Evolutionary conservation across 2,888 invertebrate genomes (phyloP), one percentile per base, ranked within the genome.

Genomic region (Eristalis intricaria): DNA sequence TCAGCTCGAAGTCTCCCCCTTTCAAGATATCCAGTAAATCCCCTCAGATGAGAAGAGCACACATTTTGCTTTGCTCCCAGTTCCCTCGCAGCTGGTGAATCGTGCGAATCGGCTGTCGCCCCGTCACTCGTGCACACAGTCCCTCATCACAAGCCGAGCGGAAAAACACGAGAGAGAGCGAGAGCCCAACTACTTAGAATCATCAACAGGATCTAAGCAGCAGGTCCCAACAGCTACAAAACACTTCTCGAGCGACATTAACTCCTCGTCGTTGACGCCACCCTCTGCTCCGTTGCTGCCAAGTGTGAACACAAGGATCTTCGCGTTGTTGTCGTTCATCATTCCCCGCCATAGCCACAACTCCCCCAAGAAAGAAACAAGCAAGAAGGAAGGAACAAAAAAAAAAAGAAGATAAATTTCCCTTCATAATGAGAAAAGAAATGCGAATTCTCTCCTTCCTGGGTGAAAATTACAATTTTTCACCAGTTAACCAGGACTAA

Each of bases 401-500:
- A 58, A 58, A 76, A 68, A 76, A 71, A 80, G 80, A 26, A 84
- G 73, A 71, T 79, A 87, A 84, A 64, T 80, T 75, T 68, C 58
- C 84, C 68, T 71, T 73, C 71, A 79, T 87, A 84, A 87, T 87
- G 79, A 87, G 84, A 76, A 79, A 76, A 73, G 69, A 87, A 87
- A 80, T 73, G 68, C 75, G 79, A 79, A 76, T 68, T 64, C 26
- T 7, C 60, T 74, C 61, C 78, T 83, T 78, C 75, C 84, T 76
- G 84, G 79, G 76, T 84, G 87, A 73, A 80, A 87, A 80, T 84
- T 87, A 84, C 80, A 84, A 84, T 87, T 84, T 78, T 86, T 82
- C 82, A 70, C 66, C 76, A 84, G 79, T 84, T 87, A 87, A 87
- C 87, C 68, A 76, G 76, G 87, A 87, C 87, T 87, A 87, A 87